A percentile compares a stretch with the other conserved stretches of the same genome.
Evolutionary conservation across 2,888 invertebrate genomes (phyloP).

Genomic region (Ypsolopha sequella): DNA sequence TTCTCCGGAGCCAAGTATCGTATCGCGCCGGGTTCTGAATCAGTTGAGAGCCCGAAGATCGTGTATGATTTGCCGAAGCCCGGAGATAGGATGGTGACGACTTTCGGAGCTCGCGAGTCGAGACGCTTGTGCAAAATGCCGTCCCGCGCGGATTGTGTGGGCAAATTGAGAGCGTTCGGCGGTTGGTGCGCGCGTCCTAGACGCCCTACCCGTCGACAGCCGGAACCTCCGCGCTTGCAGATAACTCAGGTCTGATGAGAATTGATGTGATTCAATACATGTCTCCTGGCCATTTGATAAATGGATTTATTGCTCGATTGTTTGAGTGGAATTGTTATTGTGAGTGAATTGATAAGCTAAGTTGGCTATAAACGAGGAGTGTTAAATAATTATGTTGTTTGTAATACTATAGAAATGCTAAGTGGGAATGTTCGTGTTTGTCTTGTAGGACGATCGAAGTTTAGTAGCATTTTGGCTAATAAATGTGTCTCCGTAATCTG

Average conservation of each 20-base stretch:
- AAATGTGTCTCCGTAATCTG: constrained; percentile 58
- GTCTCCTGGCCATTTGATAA: background rate
- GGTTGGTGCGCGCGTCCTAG: constrained; percentile 43
- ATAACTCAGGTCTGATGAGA: constrained; percentile 65
- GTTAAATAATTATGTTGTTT: background rate
- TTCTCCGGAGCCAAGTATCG: constrained; percentile 50
- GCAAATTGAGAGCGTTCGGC: constrained; percentile 33
- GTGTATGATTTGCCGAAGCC: constrained; percentile 55
- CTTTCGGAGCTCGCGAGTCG: constrained; percentile 47
- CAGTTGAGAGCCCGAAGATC: constrained; percentile 56
- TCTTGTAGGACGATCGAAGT: constrained; percentile 46
- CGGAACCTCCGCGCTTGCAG: constrained; percentile 45
- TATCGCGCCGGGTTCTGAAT: constrained; percentile 39
- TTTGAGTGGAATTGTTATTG: background rate
- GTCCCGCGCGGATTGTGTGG: constrained; percentile 33
- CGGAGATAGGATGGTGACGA: constrained; percentile 54
- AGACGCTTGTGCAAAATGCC: constrained; percentile 43
- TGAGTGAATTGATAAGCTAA: background rate
- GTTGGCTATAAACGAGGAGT: background rate
- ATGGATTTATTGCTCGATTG: background rate
- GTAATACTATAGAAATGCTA: constrained; percentile 8
- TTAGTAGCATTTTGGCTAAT: constrained; percentile 61
- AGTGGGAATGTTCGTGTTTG: constrained; percentile 6
- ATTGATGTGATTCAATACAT: background rate
- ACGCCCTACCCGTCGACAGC: constrained; percentile 38